Evolutionary conservation across 2,888 invertebrate genomes (phyloP).

Genomic region (Thyatira batis): DNA sequence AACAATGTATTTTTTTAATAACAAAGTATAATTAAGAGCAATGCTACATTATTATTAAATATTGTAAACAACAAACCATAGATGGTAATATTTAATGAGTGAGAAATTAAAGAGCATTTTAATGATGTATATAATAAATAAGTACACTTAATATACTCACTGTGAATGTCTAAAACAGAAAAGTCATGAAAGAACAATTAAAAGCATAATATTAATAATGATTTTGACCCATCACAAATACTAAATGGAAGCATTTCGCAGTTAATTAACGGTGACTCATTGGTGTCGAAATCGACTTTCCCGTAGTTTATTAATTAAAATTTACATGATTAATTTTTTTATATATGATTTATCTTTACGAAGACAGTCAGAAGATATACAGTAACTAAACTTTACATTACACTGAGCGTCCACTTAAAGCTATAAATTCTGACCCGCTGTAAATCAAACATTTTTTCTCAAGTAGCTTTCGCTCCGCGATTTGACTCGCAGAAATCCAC

Average conservation of each 20-base stretch:
- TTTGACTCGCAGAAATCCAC: too few species aligned
- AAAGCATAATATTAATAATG: conserved; percentile 41
- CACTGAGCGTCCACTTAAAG: background rate
- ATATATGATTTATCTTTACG: background rate
- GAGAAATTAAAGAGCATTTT: background rate
- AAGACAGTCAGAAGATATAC: background rate
- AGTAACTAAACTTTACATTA: background rate
- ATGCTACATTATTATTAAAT: background rate
- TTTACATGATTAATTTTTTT: background rate
- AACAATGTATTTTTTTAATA: background rate
- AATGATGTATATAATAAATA: conserved; percentile 9
- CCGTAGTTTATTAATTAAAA: background rate
- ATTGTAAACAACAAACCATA: background rate
- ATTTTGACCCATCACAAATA: conserved; percentile 67
- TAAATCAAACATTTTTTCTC: too few species aligned
- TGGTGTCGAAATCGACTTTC: too few species aligned
- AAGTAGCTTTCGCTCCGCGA: too few species aligned
- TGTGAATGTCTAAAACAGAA: conserved; percentile 63
- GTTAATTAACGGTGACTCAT: background rate
- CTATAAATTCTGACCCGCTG: background rate
- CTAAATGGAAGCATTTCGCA: conserved; percentile 67
- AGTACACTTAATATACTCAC: conserved; percentile 52
- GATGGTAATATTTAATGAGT: background rate
- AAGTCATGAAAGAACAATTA: conserved; percentile 67
- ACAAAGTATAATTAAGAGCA: background rate